Conservation (phyloP, 1,140 invertebrate genomes). For the Euura saliciscinereae region DNA sequence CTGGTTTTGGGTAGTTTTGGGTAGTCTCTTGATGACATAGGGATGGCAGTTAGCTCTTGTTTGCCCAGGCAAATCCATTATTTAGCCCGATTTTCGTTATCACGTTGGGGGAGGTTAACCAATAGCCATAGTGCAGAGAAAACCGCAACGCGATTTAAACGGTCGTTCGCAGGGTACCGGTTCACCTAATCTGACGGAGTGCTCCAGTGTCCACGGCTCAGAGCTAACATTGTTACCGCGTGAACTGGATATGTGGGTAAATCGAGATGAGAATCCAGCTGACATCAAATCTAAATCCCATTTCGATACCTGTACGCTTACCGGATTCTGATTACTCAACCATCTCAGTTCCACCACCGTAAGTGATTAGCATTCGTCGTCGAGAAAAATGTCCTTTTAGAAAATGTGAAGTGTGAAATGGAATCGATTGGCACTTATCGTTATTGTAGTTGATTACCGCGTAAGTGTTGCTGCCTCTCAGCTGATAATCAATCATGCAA, state of each 20-base stretch:
- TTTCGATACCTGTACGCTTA: no score
- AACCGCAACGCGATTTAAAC: constrained; percentile 4
- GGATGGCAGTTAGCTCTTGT: constrained; percentile 12
- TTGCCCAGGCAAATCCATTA: constrained; percentile 29
- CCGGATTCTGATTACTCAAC: no score
- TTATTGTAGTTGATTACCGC: no score
- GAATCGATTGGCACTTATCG: no score
- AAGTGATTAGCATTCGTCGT: no score
- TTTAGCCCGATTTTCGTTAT: constrained; percentile 34
- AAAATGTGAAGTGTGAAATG: no score
- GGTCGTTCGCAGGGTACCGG: background rate
- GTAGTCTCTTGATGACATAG: no score
- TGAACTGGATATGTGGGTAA: background rate
- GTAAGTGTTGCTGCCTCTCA: background rate
- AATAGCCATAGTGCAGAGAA: background rate
- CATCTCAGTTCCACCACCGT: no score
- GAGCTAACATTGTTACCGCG: constrained; percentile 35
- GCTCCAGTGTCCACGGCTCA: constrained; percentile 30
- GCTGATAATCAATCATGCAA: constrained; percentile 7
- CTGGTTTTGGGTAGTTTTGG: no score
- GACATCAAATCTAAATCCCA: background rate
- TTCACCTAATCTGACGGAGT: background rate
- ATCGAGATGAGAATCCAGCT: background rate
- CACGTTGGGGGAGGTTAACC: constrained; percentile 15
- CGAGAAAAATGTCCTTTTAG: no score